Conservation (phyloP, 2,797 vertebrate genomes). For the Bryconaethiops microstoma region DNA sequence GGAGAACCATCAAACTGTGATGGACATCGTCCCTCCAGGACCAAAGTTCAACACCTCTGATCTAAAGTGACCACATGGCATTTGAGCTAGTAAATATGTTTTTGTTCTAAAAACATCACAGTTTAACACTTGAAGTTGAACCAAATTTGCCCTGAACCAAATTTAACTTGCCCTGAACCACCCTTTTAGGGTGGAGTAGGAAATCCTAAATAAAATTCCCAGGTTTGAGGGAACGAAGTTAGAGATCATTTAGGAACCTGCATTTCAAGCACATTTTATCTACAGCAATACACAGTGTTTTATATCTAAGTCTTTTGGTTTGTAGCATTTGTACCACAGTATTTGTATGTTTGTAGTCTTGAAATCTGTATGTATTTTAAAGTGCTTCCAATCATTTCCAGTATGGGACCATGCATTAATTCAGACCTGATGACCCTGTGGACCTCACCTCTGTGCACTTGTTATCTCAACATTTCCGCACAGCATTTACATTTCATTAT, state of each 20-base stretch:
- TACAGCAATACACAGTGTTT: constrained; percentile 33
- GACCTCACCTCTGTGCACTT: constrained; percentile 21
- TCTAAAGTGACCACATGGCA: neutral
- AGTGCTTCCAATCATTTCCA: constrained; percentile 22
- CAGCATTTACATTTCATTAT: constrained; percentile 15
- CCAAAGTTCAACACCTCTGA: too few relatives aligned
- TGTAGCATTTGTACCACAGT: constrained; percentile 19
- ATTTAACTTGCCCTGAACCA: neutral
- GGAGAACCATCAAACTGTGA: too few relatives aligned
- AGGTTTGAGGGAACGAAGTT: neutral
- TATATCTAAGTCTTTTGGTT: constrained; percentile 33
- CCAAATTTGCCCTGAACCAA: neutral
- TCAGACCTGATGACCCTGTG: constrained; percentile 10
- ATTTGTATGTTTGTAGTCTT: constrained; percentile 66
- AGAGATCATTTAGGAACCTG: neutral
- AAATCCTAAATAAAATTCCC: neutral
- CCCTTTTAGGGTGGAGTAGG: neutral
- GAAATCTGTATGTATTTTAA: constrained; percentile 32
- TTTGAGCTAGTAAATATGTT: neutral
- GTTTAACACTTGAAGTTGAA: neutral
- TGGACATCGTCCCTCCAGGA: too few relatives aligned
- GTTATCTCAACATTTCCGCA: constrained; percentile 7
- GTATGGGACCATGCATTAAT: neutral
- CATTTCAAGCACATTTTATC: constrained; percentile 14
- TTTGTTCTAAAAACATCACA: neutral